phyloP scores from a whole-genome alignment of 2,113 vertebrate species.

The Nothoprocta perdicaria region DNA sequence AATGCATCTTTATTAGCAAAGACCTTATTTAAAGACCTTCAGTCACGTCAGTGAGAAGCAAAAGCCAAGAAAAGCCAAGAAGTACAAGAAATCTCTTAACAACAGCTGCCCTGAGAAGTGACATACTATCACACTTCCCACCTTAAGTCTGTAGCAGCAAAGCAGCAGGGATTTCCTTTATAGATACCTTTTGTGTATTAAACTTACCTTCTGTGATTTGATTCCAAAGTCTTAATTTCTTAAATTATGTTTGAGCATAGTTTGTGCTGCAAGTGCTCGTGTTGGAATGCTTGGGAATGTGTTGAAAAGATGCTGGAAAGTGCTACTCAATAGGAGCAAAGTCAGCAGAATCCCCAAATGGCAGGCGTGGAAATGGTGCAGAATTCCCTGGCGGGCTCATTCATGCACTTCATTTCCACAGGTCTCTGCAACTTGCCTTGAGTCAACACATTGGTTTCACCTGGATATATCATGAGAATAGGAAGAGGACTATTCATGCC shows the following conservation, averaged over 20 bases:
- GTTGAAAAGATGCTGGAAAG: not conserved
- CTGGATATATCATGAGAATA: not conserved
- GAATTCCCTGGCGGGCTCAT: not conserved
- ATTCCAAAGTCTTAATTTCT: not conserved
- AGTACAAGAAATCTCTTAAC: not conserved
- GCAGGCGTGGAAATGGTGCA: not conserved
- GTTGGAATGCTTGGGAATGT: not conserved
- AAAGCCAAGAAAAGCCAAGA: not conserved
- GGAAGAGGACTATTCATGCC: not conserved
- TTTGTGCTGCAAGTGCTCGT: not conserved
- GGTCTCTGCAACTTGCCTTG: not conserved
- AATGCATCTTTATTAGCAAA: not conserved
- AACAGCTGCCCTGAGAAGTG: not conserved
- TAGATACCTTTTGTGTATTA: not conserved
- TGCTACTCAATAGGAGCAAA: not conserved
- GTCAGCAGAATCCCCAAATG: not conserved
- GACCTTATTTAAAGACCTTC: not conserved
- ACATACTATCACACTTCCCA: not conserved
- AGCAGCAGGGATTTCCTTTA: not conserved
- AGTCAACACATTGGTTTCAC: not conserved
- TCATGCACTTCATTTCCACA: fast-evolving
- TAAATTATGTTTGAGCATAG: not conserved
- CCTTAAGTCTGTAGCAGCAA: not conserved
- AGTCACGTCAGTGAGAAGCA: not conserved
- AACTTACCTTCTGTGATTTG: not conserved